Evolutionary conservation across 2,888 invertebrate genomes (phyloP).

Genomic region (Pheosia gnoma): DNA sequence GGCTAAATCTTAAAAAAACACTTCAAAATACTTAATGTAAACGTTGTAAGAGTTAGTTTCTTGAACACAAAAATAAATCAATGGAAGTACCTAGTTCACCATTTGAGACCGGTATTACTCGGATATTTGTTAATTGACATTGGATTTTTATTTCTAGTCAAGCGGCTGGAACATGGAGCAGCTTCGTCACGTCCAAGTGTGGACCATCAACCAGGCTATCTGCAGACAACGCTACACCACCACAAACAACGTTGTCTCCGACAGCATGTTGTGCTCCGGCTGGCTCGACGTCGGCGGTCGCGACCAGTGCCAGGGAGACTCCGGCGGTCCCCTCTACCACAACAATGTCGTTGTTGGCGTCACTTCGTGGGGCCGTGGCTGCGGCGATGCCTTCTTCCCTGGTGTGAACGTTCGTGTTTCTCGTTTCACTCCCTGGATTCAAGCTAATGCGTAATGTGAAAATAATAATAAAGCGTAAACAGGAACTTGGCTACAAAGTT

Average conservation of each 20-base stretch:
- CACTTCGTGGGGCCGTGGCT: constrained; percentile 47
- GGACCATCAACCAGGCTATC: constrained; percentile 42
- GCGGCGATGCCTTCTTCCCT: constrained; percentile 42
- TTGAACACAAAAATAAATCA: too few relatives aligned
- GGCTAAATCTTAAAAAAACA: too few relatives aligned
- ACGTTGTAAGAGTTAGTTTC: not conserved
- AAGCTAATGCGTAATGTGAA: constrained; percentile 33
- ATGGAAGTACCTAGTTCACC: too few relatives aligned
- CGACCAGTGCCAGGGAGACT: constrained; percentile 58
- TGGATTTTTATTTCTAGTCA: not conserved
- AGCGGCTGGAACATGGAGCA: constrained; percentile 29
- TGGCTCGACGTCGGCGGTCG: constrained; percentile 47
- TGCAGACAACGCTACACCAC: constrained; percentile 46
- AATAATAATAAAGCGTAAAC: too few relatives aligned
- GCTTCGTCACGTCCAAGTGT: constrained; percentile 51
- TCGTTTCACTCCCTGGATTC: constrained; percentile 50
- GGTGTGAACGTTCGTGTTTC: constrained; percentile 56
- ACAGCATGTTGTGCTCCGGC: constrained; percentile 51
- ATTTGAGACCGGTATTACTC: too few relatives aligned
- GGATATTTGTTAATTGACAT: too few relatives aligned
- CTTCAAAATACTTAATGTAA: too few relatives aligned
- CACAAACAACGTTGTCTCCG: constrained; percentile 35
- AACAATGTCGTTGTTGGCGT: constrained; percentile 48
- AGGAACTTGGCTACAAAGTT: too few relatives aligned
- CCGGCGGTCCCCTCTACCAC: constrained; percentile 56